Conservation (phyloP, 2,113 vertebrate species). For the Piliocolobus tephrosceles region DNA sequence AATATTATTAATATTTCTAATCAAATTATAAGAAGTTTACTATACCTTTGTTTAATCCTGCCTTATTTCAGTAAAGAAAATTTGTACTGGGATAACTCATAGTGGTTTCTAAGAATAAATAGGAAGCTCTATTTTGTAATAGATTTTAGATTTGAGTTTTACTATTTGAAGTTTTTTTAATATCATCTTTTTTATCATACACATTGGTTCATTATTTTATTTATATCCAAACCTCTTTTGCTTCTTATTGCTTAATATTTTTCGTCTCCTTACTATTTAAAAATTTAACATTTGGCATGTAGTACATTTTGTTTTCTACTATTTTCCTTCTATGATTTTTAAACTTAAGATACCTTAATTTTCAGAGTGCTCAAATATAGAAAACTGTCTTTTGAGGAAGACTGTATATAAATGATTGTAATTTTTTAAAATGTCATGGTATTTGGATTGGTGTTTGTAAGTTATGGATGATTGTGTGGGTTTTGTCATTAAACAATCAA, state of each 20-base stretch:
- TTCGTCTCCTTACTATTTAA: slow-evolving; percentile 31
- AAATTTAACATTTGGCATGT: slow-evolving; percentile 35
- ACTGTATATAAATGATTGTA: background rate
- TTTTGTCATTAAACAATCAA: slow-evolving; percentile 53
- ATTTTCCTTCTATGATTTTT: slow-evolving; percentile 28
- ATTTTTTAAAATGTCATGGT: background rate
- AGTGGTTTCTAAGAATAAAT: slow-evolving; percentile 38
- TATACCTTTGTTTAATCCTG: slow-evolving; percentile 35
- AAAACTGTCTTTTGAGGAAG: slow-evolving; percentile 43
- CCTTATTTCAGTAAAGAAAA: slow-evolving; percentile 27
- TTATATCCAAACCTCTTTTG: slow-evolving; percentile 13
- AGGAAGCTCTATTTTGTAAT: slow-evolving; percentile 40
- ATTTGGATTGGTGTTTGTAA: slow-evolving; percentile 38
- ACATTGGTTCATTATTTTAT: slow-evolving; percentile 40
- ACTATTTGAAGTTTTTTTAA: background rate
- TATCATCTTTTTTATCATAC: background rate
- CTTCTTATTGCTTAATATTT: slow-evolving; percentile 16
- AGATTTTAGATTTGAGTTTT: slow-evolving; percentile 41
- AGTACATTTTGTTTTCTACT: slow-evolving; percentile 4
- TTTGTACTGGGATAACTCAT: slow-evolving; percentile 15
- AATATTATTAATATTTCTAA: slow-evolving; percentile 8
- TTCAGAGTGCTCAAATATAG: slow-evolving; percentile 9
- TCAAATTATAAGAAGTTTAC: background rate
- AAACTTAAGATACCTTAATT: slow-evolving; percentile 43
- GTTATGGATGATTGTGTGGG: background rate